Conservation (phyloP, 2,888 invertebrate genomes). For the Catonia carolina region DNA sequence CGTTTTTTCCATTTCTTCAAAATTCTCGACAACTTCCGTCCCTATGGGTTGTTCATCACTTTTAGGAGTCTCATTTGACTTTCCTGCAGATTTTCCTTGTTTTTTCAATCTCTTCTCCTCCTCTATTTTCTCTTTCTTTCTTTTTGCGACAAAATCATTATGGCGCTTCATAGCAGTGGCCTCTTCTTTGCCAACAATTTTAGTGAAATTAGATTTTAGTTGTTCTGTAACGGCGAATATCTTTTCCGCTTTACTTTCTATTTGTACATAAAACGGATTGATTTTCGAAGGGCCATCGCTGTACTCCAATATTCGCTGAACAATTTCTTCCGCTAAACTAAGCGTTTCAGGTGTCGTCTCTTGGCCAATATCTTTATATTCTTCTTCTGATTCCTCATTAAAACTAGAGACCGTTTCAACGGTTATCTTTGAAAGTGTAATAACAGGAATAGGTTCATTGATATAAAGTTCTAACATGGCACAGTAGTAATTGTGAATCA, state of each 20-base stretch:
- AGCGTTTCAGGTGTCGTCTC: background rate
- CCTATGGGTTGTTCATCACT: background rate
- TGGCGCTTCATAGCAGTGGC: background rate
- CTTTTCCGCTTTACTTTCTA: no score
- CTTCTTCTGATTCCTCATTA: no score
- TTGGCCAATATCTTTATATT: no score
- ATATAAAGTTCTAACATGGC: background rate
- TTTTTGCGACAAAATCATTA: background rate
- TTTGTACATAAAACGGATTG: no score
- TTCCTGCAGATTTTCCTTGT: background rate
- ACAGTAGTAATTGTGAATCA: constrained; percentile 45
- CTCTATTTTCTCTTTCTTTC: background rate
- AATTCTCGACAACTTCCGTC: background rate
- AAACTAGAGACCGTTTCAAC: no score
- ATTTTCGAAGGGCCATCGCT: no score
- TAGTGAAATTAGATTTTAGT: background rate
- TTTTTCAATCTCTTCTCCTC: background rate
- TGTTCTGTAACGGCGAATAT: no score
- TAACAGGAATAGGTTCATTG: no score
- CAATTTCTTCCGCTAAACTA: background rate
- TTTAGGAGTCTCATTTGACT: no score
- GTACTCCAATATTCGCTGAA: background rate
- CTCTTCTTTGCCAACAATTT: background rate
- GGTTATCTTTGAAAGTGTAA: no score
- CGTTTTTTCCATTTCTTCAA: background rate